A percentile compares a stretch with the other conserved stretches of the same genome.
Conservation (phyloP, 1,140 invertebrate species). For the Propsilocerus akamusi region DNA sequence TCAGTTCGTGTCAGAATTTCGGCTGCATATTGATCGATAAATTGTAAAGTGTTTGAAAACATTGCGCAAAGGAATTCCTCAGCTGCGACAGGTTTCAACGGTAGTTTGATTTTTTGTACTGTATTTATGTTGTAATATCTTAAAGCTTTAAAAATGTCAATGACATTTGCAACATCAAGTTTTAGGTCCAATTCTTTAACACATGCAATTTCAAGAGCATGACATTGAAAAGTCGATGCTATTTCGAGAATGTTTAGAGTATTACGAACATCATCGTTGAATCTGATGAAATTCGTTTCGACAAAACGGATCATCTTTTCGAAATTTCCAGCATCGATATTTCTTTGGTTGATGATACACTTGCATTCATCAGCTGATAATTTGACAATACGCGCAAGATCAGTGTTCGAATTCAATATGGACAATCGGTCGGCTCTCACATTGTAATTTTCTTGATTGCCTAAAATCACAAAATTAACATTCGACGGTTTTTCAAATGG, state of each 20-base stretch:
- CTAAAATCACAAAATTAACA: neutral
- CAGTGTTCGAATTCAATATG: neutral
- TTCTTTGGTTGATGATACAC: constrained; percentile 9
- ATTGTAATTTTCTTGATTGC: neutral
- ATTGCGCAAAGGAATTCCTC: constrained; percentile 21
- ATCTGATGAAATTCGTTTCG: constrained; percentile 21
- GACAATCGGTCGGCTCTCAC: neutral
- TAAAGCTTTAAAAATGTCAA: constrained; percentile 20
- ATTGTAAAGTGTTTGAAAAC: constrained; percentile 19
- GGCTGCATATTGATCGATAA: constrained; percentile 22
- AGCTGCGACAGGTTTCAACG: constrained; percentile 17
- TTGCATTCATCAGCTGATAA: neutral
- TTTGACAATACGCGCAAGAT: neutral
- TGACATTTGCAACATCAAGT: constrained; percentile 17
- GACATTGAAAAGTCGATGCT: constrained; percentile 21
- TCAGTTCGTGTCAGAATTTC: constrained; percentile 14
- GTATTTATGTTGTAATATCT: constrained; percentile 21
- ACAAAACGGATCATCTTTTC: constrained; percentile 21
- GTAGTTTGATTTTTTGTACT: constrained; percentile 8
- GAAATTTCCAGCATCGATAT: constrained; percentile 21
- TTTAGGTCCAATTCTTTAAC: constrained; percentile 22
- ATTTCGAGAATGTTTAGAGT: constrained; percentile 20
- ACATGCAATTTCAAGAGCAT: constrained; percentile 21
- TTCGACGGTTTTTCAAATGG: neutral
- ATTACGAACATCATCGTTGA: constrained; percentile 19